These are phyloP conservation scores for Macrobrachium nipponense DNA, from an alignment of 1,140 invertebrate species.

Conservation along the genomic window DNA sequence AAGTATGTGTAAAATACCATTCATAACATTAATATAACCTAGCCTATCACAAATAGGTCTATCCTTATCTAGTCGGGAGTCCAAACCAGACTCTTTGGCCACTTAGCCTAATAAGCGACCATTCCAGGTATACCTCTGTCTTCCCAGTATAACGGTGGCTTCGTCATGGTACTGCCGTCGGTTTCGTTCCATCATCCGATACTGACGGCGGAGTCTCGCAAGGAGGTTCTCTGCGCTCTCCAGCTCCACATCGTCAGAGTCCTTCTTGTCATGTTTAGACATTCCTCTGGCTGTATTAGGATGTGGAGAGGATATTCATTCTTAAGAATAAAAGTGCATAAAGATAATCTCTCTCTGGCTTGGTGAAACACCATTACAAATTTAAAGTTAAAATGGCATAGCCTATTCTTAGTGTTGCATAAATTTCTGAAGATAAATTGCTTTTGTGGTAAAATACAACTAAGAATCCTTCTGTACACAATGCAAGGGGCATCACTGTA, in stretches of 20 bases:
- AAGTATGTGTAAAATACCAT: no score
- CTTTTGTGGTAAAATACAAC: no score
- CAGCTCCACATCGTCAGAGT: conserved; percentile 51
- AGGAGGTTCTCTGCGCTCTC: conserved; percentile 57
- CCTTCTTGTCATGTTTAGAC: conserved; percentile 40
- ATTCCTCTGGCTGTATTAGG: background rate
- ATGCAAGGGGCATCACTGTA: no score
- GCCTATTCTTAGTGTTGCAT: no score
- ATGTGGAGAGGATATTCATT: background rate
- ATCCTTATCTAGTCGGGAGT: background rate
- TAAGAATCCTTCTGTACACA: no score
- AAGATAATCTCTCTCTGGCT: background rate
- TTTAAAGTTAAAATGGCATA: no score
- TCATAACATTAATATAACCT: background rate
- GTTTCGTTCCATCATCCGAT: conserved; percentile 63
- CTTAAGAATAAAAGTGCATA: background rate
- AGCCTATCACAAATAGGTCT: background rate
- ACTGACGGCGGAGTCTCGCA: conserved; percentile 45
- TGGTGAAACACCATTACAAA: background rate
- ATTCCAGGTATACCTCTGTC: conserved; percentile 61
- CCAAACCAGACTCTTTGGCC: background rate
- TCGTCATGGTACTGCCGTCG: conserved; percentile 59
- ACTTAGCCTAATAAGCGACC: background rate
- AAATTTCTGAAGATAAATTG: no score
- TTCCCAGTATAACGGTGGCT: conserved; percentile 48